Evolutionary conservation across 2,113 vertebrate genomes (phyloP), one percentile per base, ranked within the genome.

Genomic region (Dasyurus viverrinus): DNA sequence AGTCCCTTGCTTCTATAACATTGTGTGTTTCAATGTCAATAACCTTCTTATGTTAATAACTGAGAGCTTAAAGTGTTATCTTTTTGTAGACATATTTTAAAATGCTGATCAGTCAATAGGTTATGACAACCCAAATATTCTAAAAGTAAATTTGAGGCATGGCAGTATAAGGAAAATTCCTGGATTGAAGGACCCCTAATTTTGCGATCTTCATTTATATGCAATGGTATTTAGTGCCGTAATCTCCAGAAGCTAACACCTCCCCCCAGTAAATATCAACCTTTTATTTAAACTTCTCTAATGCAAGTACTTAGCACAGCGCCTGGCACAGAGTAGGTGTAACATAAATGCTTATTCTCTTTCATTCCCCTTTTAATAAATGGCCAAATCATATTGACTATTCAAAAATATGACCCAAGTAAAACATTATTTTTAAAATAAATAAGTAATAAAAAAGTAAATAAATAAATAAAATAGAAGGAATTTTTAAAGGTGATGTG

Each of bases 351-450:
- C 3, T 60, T 12, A 27, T 12, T 60, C 57, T 27, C 26, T 60
- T 60, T 4, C 27, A 9, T 12, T 60, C 8, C 55, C 55, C 27
- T 60, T 60, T 26, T 60, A 30, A 60, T 60, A 60, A 9, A 57
- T 93, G 54, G 68, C 47, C 95, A 95, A 96, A 90, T 94, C 94
- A 54, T 96, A 94, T 92, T 91, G 92, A 89, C 89, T 93, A 94
- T 42, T 96, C 89, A 95, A 92, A 95, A 95, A 96, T 96, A 94
- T 98, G 96, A 93, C 24, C 36, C 22, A 7, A 47, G 8, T 25
- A 47, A 96, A 96, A 95, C 96, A n/a, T n/a, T n/a, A n/a, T n/a
- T n/a, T n/a, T n/a, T n/a, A n/a, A n/a, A n/a, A n/a, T n/a, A n/a
- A n/a, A n/a, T n/a, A n/a, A n/a, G n/a, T n/a, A n/a, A n/a, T n/a